A percentile compares a stretch with the other conserved stretches of the same genome.
Evolutionary conservation across 2,113 vertebrate species (phyloP).

Genomic region (Brachypodius melanocephalos): DNA sequence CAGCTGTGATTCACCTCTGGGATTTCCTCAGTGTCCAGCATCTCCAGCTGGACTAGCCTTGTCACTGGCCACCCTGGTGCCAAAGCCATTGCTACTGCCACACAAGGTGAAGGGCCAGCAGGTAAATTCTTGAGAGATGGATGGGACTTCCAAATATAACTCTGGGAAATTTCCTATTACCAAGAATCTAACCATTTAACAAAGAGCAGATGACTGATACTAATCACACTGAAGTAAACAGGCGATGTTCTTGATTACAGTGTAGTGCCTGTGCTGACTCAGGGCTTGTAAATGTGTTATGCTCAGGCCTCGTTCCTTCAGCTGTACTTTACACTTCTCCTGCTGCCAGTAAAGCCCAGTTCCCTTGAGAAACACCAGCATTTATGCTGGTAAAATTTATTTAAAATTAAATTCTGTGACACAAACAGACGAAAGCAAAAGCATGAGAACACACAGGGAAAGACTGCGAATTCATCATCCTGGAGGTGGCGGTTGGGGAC

Average conservation of each 20-base stretch:
- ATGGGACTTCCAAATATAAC: background rate
- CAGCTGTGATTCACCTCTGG: background rate
- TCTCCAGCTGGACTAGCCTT: background rate
- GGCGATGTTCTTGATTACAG: background rate
- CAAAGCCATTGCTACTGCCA: background rate
- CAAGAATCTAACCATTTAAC: background rate
- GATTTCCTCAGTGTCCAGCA: background rate
- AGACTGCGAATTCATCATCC: background rate
- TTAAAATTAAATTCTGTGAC: background rate
- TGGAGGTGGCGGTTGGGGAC: background rate
- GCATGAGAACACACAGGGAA: background rate
- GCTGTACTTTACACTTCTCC: background rate
- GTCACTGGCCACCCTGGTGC: background rate
- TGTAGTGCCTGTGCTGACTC: background rate
- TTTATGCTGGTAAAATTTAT: background rate
- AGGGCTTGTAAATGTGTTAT: background rate
- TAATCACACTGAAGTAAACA: conserved; percentile 21
- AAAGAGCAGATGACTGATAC: conserved; percentile 26
- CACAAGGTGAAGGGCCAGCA: background rate
- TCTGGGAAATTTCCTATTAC: conserved; percentile 33
- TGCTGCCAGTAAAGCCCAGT: background rate
- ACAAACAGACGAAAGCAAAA: background rate
- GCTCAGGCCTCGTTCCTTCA: background rate
- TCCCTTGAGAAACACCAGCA: background rate
- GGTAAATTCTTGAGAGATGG: background rate